Base-by-base conservation (phyloP, 2,797 vertebrate species). In the Protonibea diacanthus region DNA sequence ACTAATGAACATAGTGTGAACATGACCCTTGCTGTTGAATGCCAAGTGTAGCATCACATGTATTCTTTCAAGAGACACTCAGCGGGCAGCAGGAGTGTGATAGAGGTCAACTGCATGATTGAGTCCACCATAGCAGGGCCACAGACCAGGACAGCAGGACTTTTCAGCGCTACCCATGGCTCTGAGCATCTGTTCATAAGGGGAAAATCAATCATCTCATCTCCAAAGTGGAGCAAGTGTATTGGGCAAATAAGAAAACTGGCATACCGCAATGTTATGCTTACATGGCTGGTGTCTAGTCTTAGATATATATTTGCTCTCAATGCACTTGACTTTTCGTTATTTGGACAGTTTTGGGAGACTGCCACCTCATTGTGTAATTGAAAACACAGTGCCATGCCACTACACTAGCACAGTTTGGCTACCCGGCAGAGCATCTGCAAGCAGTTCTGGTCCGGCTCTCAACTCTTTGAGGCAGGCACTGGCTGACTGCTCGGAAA, bases 331-430 rank as follows among this genome's bases (percentile, higher is more conserved):
- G 84, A 74, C 72, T 83, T 83, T 76, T 65, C 23, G 15, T 68
- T 38, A 68, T 64, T 85, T 15, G 9, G 69, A 67, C 76, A 78
- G 69, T 67, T 78, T 74, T 64, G 59, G 77, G 81, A 81, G 63
- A 64, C 33, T 1, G 76, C 75, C 65, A 81, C 74, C 59, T 83
- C 73, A 74, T 85, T 78, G 89, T 81, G 82, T 92, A 92, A 92
- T 92, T 93, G 91, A 93, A 93, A 91, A 88, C 82, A 61, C 91
- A 72, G 87, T 27, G 74, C 87, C 87, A 47, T 63, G 86, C 87
- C 79, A 66, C 75, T 62, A 77, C 72, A 82, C 86, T 48, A 45
- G 77, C 72, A 62, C 75, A 71, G 86, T 91, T 87, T 86, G 81
- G 84, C 85, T 86, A 83, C 75, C 78, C 62, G 58, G 89, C 74